Evolutionary conservation across 2,797 vertebrate species (phyloP), one percentile per base, ranked within the genome.

Genomic region (Epinephelus awoara): DNA sequence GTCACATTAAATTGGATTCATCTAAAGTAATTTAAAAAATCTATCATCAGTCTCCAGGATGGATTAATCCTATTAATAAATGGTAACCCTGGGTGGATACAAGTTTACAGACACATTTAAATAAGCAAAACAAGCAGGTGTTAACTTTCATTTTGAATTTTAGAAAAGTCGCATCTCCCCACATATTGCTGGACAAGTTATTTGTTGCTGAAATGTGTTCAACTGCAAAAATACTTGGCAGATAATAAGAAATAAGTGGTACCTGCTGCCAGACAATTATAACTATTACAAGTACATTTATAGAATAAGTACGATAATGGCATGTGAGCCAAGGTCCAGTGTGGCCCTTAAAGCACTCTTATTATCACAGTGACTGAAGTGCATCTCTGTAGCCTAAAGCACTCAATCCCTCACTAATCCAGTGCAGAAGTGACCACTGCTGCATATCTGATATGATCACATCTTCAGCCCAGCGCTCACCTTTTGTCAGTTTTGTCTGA

Each of bases 391-490:
- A 49, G 75, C 50, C 62, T 19, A 18, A 57, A 67, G 78, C 52
- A 62, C 6, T 19, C 17, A 14, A 19, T 66, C 23, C 38, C 29
- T 56, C 5, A 46, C 5, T 54, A 42, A 75, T 18, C 55, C 21
- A 66, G 42, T 10, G 27, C 63, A 69, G 10, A 75, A 47, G 62
- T 46, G 64, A 78, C 27, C 23, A 55, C 42, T 1, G n/a, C 55
- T 83, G 65, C 58, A 46, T 7, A 49, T 75, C 63, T 66, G 17
- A 64, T 42, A 13, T 29, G 23, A 58, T 79, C 73, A 52, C 38
- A 70, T 84, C 67, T 65, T 73, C 49, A 61, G 18, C 57, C 52
- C 38, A 63, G 44, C 47, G 59, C 62, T 75, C 58, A 49, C 21
- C 25, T 29, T 57, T 29, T 70, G 25, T 46, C 18, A 68, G 5